Evolutionary conservation across 2,888 invertebrate species (phyloP), one percentile per base, ranked within the genome.

Genomic region (Plagodis pulveraria): DNA sequence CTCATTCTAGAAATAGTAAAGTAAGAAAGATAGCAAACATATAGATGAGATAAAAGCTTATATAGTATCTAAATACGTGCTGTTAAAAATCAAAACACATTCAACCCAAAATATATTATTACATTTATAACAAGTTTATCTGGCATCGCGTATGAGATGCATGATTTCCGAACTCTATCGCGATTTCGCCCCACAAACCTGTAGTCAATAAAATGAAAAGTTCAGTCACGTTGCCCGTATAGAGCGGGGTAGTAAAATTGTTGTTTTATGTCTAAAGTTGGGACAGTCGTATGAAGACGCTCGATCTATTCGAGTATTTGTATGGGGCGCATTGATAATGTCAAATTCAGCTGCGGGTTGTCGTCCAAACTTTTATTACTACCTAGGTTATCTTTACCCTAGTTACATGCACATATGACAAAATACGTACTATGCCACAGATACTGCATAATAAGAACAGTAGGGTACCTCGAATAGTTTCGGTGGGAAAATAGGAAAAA

Each of bases 201-300:
- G 52, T 61, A 66, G 61, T 61, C 65, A 52, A 70, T 73, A 74
- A 70, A 74, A 73, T 69, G 60, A 53, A 69, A 74, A 75, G 61
- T 72, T 74, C 53, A 69, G 70, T 73, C 75, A 70, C 72, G 74
- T 73, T 70, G 42, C 48, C 56, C 51, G 55, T 51, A 59, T 69
- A 68, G 67, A 66, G 66, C 50, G 53, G 40, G 57, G 66, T 69
- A 68, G 72, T 73, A 71, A 76, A 74, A 74, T 70, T 66, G 66
- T 62, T 71, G 71, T 72, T 75, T 76, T 77, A 78, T 71, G 70
- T 61, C 62, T 57, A 66, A 77, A 77, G 63, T 78, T 78, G 52
- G 59, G 60, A 55, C 61, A 65, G 58, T 58, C 53, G 58, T 53
- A 55, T 66, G 58, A 69, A 70, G 68, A 55, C 59, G 57, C 48